phyloP scores from a whole-genome alignment of 2,797 vertebrate genomes.

The Sebastes umbrosus region DNA sequence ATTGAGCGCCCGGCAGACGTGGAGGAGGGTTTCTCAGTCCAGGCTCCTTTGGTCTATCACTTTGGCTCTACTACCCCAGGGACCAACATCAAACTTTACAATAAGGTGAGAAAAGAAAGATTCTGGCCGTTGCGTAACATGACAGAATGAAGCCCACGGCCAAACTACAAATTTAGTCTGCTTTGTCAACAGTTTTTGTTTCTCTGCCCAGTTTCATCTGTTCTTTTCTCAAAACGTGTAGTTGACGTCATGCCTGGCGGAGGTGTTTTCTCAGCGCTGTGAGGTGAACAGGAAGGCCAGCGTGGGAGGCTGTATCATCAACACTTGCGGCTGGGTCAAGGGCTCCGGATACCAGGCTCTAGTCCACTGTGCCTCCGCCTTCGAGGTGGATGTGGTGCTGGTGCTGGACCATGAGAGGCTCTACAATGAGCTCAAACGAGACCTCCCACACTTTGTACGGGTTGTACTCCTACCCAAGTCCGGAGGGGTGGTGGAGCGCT shows the following conservation, averaged over 20 bases:
- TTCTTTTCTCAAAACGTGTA: constrained; percentile 49
- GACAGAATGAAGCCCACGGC: background rate
- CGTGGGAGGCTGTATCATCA: constrained; percentile 96
- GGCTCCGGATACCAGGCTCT: constrained; percentile 97
- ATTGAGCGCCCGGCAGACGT: constrained; percentile 96
- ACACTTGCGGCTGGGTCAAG: constrained; percentile 98
- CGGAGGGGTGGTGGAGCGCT: constrained; percentile 93
- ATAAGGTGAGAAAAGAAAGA: constrained; percentile 86
- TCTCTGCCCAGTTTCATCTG: background rate
- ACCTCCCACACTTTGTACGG: constrained; percentile 95
- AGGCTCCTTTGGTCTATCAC: constrained; percentile 96
- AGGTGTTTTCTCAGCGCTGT: constrained; percentile 96
- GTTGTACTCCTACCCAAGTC: constrained; percentile 96
- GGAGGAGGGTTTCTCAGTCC: constrained; percentile 97
- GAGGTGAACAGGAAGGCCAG: constrained; percentile 96
- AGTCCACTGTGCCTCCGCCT: constrained; percentile 96
- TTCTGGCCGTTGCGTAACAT: background rate
- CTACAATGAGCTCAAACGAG: constrained; percentile 96
- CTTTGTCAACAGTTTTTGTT: background rate
- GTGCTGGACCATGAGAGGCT: constrained; percentile 97
- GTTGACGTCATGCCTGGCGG: constrained; percentile 93
- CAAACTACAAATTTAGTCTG: background rate
- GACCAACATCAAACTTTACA: constrained; percentile 99
- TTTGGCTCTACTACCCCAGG: constrained; percentile 98
- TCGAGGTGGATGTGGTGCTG: constrained; percentile 96